Evolutionary conservation across 2,888 invertebrate genomes (phyloP), one percentile per base, ranked within the genome.

Genomic region (Philopedon plagiatum): DNA sequence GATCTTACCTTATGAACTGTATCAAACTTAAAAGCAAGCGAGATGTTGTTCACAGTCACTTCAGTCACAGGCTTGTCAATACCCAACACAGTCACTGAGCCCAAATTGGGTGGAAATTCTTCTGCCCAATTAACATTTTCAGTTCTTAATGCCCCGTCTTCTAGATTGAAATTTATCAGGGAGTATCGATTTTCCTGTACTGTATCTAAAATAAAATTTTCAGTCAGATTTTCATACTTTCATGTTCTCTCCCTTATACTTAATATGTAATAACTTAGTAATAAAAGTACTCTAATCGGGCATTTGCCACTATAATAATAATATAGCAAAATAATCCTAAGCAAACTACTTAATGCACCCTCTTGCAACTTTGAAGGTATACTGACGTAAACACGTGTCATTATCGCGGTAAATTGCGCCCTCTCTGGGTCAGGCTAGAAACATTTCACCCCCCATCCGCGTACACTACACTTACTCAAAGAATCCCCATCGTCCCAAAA

Each of bases 401-500:
- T n/a, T n/a, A n/a, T n/a, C n/a, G n/a, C n/a, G n/a, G n/a, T n/a
- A n/a, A n/a, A n/a, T n/a, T n/a, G n/a, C n/a, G n/a, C n/a, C n/a
- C n/a, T n/a, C n/a, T n/a, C n/a, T n/a, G n/a, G n/a, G n/a, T n/a
- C n/a, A n/a, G n/a, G n/a, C n/a, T n/a, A n/a, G n/a, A n/a, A n/a
- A n/a, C n/a, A n/a, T n/a, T n/a, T n/a, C n/a, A n/a, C n/a, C n/a
- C n/a, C n/a, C n/a, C n/a, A n/a, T n/a, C n/a, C n/a, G n/a, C n/a
- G n/a, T n/a, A n/a, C n/a, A n/a, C n/a, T n/a, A n/a, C n/a, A n/a
- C 86, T 85, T 80, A 93, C 93, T 90, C 75, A 92, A 85, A 66
- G 91, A 91, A 70, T 93, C 92, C 0, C 94, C 94, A 78, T 94
- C 94, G 82, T 95, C 95, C 93, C 93, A 94, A 85, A 91, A 94